phyloP scores from a whole-genome alignment of 2,113 vertebrate species.

The Gallinago paraguaiae region DNA sequence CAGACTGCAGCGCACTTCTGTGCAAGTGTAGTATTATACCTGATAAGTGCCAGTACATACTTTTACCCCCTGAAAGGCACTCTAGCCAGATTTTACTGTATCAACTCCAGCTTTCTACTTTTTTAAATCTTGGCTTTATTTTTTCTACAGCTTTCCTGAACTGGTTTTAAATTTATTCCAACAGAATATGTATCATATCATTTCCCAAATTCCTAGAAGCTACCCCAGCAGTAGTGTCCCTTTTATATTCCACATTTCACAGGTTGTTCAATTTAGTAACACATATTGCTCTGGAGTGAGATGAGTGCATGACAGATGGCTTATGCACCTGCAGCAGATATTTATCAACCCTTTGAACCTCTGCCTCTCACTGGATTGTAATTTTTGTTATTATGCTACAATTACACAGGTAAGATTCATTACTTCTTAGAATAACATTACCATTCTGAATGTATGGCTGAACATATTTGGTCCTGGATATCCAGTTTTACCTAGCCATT shows the following conservation, averaged over 20 bases:
- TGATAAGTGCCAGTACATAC: background rate
- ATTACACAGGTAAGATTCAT: background rate
- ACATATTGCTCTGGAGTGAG: background rate
- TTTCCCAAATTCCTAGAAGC: background rate
- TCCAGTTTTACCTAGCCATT: background rate
- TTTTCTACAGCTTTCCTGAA: background rate
- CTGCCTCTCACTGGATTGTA: background rate
- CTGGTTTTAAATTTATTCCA: background rate
- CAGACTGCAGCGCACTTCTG: background rate
- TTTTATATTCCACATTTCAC: background rate
- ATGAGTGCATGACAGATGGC: background rate
- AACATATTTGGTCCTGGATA: background rate
- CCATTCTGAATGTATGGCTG: background rate
- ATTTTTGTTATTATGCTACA: background rate
- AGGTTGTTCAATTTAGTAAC: background rate
- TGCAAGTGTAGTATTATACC: background rate
- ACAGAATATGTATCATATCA: background rate
- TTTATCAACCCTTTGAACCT: background rate
- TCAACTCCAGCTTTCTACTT: background rate
- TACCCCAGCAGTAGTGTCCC: background rate
- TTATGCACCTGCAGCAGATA: background rate
- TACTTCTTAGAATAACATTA: background rate
- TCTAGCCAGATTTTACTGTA: background rate
- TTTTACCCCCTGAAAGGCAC: background rate
- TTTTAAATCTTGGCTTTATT: background rate